Evolutionary conservation across 2,888 invertebrate species (phyloP), one percentile per base, ranked within the genome.

Genomic region (Ecliptopera silaceata): DNA sequence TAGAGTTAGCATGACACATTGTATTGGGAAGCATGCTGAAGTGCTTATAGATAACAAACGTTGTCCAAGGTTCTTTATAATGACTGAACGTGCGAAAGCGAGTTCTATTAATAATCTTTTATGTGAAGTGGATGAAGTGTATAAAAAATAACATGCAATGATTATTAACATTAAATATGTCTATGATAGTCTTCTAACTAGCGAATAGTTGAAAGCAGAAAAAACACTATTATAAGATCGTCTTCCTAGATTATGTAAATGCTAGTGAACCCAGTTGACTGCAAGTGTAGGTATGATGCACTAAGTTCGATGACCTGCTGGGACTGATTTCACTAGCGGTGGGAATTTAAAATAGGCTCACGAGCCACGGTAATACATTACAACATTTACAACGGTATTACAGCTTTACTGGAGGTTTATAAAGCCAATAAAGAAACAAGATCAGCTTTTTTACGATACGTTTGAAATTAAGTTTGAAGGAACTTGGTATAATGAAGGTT

Each of bases 321-420:
- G 34, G 52, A 59, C 61, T 59, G 62, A 63, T 65, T 65, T 63
- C 62, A 64, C 67, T 50, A 52, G 45, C 61, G 44, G 39, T 34
- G 44, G 20, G 58, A 61, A 57, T 64, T 52, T 55, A 17, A 53
- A 64, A 61, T 61, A 51, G 34, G 47, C 46, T 38, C 45, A 36
- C 36, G 8, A 36, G 12, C 3, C 36, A 15, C 22, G 29, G 56
- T 49, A 43, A 55, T 57, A 56, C 22, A 52, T 52, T 44, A 52
- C 38, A 47, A 44, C 43, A 47, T 47, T 58, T 53, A 47, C 17
- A 39, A 53, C 43, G 39, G 48, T 47, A 49, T 48, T 53, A 53
- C 43, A 38, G 31, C 57, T 53, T 44, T 38, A 41, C 29, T 20
- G 31, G 53, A 43, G 32, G 39, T 53, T 52, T 31, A 13, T 42